A percentile compares a stretch with the other conserved stretches of the same genome.
Conservation (phyloP, 2,797 vertebrate species). For the Mormyrops attenuatus region DNA sequence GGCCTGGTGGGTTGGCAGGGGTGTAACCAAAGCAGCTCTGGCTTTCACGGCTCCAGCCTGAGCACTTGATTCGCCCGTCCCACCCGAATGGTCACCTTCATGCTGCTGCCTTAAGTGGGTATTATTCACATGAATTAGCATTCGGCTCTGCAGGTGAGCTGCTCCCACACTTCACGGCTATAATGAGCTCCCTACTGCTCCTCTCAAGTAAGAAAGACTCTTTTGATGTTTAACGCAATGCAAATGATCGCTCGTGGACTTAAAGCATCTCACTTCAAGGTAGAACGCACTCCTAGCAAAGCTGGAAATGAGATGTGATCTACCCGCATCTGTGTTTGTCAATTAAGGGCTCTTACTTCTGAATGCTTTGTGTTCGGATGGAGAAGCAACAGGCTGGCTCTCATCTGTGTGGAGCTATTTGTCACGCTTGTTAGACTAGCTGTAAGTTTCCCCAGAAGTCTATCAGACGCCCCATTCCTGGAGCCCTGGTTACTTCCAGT, state of each 20-base stretch:
- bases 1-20: neutral
- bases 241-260: slow-evolving; percentile 5
- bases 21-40: neutral
- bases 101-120: neutral
- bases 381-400: neutral
- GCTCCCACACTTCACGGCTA: slow-evolving; percentile 11
- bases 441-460: neutral
- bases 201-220: slow-evolving; percentile 26
- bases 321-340: neutral
- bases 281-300: neutral
- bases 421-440: neutral
- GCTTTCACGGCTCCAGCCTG: neutral
- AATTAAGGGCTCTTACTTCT: neutral
- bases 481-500: neutral
- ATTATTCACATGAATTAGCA: slow-evolving; percentile 24
- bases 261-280: neutral
- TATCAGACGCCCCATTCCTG: neutral
- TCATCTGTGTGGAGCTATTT: neutral
- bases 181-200: slow-evolving; percentile 38
- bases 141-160: slow-evolving; percentile 30
- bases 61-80: neutral
- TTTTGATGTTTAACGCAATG: slow-evolving; percentile 41
- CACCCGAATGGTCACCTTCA: neutral
- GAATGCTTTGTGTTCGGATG: neutral
- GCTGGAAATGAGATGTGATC: neutral